Evolutionary conservation across 1,140 invertebrate genomes (phyloP).

Genomic region (Hesperophylax magnus): DNA sequence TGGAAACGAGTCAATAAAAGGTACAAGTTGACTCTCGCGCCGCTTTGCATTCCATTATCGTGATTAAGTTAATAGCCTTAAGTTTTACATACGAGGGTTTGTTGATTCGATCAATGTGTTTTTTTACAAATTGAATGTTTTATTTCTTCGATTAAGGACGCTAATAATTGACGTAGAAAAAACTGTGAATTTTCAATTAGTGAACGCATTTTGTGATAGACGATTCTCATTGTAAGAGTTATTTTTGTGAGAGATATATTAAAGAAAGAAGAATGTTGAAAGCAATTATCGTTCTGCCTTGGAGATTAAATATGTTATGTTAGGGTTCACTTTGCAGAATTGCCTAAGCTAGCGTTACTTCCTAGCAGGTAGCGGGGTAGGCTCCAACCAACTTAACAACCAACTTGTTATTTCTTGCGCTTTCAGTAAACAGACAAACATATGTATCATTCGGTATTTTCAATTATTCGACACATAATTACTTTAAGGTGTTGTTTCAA

Average conservation of each 20-base stretch:
- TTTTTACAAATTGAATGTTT: conserved; percentile 17
- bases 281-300: conserved; percentile 48
- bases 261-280: conserved; percentile 38
- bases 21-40: conserved; percentile 7
- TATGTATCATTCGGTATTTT: conserved; percentile 48
- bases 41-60: conserved; percentile 45
- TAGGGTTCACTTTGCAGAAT: conserved; percentile 31
- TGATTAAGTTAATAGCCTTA: conserved; percentile 40
- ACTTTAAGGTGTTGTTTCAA: conserved; percentile 47
- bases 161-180: conserved; percentile 30
- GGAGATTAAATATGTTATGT: conserved; percentile 8
- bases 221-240: conserved; percentile 25
- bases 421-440: conserved; percentile 41
- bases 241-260: conserved; percentile 49
- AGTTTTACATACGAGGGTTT: conserved; percentile 32
- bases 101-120: conserved; percentile 34
- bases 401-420: conserved; percentile 45
- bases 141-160: conserved; percentile 1
- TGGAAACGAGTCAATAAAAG: conserved; percentile 59
- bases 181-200: conserved; percentile 40
- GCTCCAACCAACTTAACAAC: conserved; percentile 23
- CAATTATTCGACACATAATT: conserved; percentile 51
- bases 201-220: conserved; percentile 50
- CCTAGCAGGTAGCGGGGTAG: conserved; percentile 34
- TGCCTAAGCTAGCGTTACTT: neutral